Percentiles rank a stretch among this genome's conserved stretches.
These are phyloP conservation scores for Ctenopoma kingsleyae DNA, from an alignment of 2,797 vertebrate species.

Conservation along the genomic window DNA sequence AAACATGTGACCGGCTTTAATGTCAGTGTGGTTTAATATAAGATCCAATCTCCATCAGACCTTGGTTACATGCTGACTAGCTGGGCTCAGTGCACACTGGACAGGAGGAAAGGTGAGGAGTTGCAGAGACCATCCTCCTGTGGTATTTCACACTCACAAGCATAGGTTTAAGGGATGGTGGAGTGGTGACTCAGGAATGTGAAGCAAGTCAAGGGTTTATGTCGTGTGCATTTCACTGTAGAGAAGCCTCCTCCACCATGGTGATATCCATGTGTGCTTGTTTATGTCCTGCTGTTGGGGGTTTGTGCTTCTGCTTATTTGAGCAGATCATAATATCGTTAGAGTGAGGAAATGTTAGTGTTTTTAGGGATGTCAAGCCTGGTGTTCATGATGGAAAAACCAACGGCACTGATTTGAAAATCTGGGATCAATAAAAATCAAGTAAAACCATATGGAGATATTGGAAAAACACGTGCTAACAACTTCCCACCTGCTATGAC, in stretches of 20 bases:
- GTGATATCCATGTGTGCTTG: constrained; percentile 54
- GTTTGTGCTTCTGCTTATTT: constrained; percentile 12
- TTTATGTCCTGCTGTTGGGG: constrained; percentile 64
- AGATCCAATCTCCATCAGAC: constrained; percentile 72
- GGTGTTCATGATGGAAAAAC: background rate
- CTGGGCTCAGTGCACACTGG: constrained; percentile 44
- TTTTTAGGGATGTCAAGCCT: background rate
- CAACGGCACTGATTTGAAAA: background rate
- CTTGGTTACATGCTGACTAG: constrained; percentile 66
- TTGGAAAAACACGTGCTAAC: background rate
- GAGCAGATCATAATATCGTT: background rate
- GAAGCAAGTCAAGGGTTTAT: constrained; percentile 66
- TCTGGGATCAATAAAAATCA: background rate
- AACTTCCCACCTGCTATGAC: background rate
- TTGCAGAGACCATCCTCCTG: constrained; percentile 73
- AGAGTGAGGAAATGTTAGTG: background rate
- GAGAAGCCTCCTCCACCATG: constrained; percentile 38
- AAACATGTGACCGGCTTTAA: constrained; percentile 81
- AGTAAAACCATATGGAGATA: background rate
- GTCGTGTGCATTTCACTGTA: constrained; percentile 47
- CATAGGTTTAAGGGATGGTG: constrained; percentile 59
- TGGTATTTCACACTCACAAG: constrained; percentile 78
- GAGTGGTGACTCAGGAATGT: constrained; percentile 71
- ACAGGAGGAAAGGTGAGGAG: constrained; percentile 62
- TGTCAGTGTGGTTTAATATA: constrained; percentile 83